phyloP scores from a whole-genome alignment of 2,113 vertebrate species.

The Collichthys lucidus region DNA sequence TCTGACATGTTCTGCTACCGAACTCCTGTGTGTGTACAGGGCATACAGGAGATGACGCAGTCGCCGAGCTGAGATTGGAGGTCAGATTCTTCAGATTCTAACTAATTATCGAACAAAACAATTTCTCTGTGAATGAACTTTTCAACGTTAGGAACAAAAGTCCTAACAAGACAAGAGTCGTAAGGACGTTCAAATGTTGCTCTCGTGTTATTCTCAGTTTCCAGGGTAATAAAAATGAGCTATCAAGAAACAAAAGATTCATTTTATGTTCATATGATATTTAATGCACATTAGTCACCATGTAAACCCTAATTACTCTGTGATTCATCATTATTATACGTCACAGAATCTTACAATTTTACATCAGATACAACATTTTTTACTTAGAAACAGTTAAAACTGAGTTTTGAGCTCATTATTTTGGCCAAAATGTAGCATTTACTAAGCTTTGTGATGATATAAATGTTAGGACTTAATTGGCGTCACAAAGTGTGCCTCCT shows the following conservation, averaged over 20 bases:
- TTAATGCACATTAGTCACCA: slow-evolving; percentile 42
- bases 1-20: neutral
- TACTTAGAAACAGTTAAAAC: neutral
- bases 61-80: neutral
- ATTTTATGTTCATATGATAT: slow-evolving; percentile 52
- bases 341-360: slow-evolving; percentile 25
- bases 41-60: too few relatives aligned
- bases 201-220: slow-evolving; percentile 17
- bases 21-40: neutral
- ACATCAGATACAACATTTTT: neutral
- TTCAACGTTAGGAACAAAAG: neutral
- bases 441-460: neutral
- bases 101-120: neutral
- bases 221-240: slow-evolving; percentile 22
- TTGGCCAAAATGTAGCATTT: neutral
- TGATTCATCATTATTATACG: slow-evolving; percentile 45
- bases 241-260: slow-evolving; percentile 37
- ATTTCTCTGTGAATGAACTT: neutral
- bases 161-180: too few relatives aligned
- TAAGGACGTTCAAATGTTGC: neutral
- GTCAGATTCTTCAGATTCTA: neutral
- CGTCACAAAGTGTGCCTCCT: neutral
- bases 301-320: slow-evolving; percentile 39
- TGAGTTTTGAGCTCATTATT: neutral
- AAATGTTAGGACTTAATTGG: neutral